Percentiles rank a stretch among this genome's conserved stretches.
Evolutionary conservation across 2,113 vertebrate genomes (phyloP).

Genomic region (Catagonus wagneri): DNA sequence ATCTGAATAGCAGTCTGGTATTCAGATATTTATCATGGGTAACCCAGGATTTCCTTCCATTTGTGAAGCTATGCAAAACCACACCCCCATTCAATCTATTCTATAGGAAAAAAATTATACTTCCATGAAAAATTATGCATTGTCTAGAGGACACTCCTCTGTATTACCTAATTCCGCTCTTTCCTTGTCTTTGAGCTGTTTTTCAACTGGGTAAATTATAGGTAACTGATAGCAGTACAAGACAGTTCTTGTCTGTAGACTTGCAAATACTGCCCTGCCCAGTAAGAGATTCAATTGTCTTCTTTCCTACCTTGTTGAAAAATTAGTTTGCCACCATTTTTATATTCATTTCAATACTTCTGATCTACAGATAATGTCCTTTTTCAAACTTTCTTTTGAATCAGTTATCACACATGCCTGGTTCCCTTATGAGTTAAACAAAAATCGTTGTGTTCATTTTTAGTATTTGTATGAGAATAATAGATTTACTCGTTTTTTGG

Average conservation of each 20-base stretch:
- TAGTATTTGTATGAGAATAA: background rate
- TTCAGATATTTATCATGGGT: background rate
- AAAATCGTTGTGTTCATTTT: background rate
- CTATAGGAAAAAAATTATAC: background rate
- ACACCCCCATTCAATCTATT: background rate
- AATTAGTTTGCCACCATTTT: background rate
- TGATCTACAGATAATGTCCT: background rate
- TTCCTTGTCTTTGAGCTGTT: background rate
- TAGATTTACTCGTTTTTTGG: background rate
- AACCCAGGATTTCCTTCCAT: background rate
- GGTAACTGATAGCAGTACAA: background rate
- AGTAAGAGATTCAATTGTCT: background rate
- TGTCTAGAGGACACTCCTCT: background rate
- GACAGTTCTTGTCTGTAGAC: background rate
- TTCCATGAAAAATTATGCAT: background rate
- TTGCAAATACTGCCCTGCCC: background rate
- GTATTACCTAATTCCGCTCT: background rate
- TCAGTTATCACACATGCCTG: background rate
- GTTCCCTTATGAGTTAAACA: background rate
- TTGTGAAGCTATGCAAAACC: background rate
- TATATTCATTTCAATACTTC: conserved; percentile 17
- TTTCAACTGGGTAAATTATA: background rate
- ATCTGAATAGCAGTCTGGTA: background rate
- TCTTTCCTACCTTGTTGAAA: background rate
- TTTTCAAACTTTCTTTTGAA: background rate